phyloP scores from a whole-genome alignment of 37 sponge, comb jelly and placozoan genomes.

The Chondrosia reniformis region DNA sequence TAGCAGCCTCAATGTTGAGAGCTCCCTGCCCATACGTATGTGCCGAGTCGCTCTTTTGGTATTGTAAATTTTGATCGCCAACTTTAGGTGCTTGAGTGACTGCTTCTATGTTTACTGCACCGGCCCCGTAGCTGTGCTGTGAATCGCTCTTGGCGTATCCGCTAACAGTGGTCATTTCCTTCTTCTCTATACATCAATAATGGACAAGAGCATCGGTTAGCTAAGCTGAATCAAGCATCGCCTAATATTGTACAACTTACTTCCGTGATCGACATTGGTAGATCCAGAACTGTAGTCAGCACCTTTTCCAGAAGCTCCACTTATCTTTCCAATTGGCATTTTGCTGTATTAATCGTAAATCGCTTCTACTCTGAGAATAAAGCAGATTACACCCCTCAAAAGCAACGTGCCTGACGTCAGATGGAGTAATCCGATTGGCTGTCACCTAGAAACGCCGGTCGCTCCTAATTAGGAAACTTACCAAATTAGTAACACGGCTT shows the following conservation, averaged over 20 bases:
- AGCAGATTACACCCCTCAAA: not conserved
- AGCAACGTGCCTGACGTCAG: not conserved
- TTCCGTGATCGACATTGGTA: conserved; percentile 44
- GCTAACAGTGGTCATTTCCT: not conserved
- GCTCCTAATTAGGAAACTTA: not conserved
- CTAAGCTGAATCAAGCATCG: too few species aligned
- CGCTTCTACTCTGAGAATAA: not conserved
- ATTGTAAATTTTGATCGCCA: conserved; percentile 52
- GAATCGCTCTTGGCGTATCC: conserved; percentile 61
- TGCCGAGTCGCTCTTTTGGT: conserved; percentile 51
- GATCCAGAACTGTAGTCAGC: conserved; percentile 80
- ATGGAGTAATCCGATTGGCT: conserved; percentile 34
- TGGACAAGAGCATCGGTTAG: not conserved
- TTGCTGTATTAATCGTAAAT: not conserved
- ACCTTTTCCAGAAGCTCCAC: conserved; percentile 59
- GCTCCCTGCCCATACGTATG: conserved; percentile 70
- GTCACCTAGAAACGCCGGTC: conserved; percentile 17
- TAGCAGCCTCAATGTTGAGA: conserved; percentile 53
- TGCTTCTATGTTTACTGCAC: conserved; percentile 68
- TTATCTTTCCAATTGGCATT: conserved; percentile 88
- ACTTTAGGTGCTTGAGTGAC: conserved; percentile 62
- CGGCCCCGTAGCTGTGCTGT: conserved; percentile 74
- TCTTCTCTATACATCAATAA: not conserved
- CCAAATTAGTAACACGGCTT: not conserved
- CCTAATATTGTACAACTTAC: conserved; percentile 26